Evolutionary conservation across 2,113 vertebrate genomes (phyloP), one percentile per base, ranked within the genome.

Genomic region (Sorex araneus): DNA sequence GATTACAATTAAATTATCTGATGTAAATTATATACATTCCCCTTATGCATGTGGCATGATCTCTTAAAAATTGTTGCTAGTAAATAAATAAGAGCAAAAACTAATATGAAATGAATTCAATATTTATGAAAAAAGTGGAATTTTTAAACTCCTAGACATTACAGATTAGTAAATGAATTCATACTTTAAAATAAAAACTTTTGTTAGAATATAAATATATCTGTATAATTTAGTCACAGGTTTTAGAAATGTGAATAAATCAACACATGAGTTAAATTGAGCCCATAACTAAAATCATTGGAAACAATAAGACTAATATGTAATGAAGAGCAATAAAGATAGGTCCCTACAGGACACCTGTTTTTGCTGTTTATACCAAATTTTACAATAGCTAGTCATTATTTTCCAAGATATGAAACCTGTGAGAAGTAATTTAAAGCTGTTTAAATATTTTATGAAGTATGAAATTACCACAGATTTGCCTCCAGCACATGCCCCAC

Each of bases 371-470:
- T 92, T 86, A 69, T 64, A 77, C 18, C 43, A 63, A 36, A 57
- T 80, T 94, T 34, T 63, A 86, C 80, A 94, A 77, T 6, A 60
- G 28, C 27, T 27, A 79, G 71, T 96, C 85, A 87, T 73, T 87
- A 89, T 83, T 90, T 81, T 63, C 74, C 71, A 43, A 95, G 78
- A 95, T 82, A 34, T 30, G 47, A 82, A 81, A 71, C 50, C 40
- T 77, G 92, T 85, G 47, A 77, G 80, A 89, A 96, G 90, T 86
- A 88, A 86, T 87, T 94, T 93, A 87, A 89, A 84, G 54, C 36
- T 92, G 71, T 77, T 85, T 95, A 93, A 87, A 91, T 95, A 92
- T 92, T 96, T 96, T 92, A 84, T 71, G 64, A 93, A 93, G 89
- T 85, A 54, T 83, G 76, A 95, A 95, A 88, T 94, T 13, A 6